Evolutionary conservation across 2,888 invertebrate genomes (phyloP).

Genomic region (Synergus itoensis): DNA sequence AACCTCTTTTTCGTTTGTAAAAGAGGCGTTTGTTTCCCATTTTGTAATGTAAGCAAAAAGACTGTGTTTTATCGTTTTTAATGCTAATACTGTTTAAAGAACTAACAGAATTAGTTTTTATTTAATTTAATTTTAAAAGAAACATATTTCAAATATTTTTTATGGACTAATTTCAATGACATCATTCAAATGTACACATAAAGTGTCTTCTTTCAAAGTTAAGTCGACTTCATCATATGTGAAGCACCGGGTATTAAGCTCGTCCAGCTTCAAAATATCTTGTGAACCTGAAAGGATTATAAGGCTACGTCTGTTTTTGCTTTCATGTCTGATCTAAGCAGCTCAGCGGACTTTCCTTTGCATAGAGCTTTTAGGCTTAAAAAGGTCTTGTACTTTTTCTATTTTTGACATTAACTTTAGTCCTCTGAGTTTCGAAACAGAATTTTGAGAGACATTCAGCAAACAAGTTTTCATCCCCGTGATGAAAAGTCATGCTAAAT

Average conservation of each 20-base stretch:
- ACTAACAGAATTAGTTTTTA: too few species aligned
- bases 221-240: conserved; percentile 1
- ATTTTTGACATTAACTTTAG: conserved; percentile 18
- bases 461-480: background rate
- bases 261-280: conserved; percentile 1
- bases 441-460: background rate
- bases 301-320: conserved; percentile 21
- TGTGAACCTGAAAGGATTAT: conserved; percentile 18
- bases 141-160: background rate
- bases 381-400: conserved; percentile 16
- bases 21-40: conserved; percentile 32
- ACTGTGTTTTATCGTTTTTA: background rate
- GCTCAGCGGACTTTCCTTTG: conserved; percentile 18
- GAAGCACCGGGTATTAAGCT: background rate
- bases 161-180: background rate
- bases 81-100: too few species aligned
- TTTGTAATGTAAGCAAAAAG: conserved; percentile 44
- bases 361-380: conserved; percentile 29
- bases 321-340: conserved; percentile 16
- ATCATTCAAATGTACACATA: background rate
- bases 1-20: conserved; percentile 45
- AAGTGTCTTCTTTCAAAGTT: background rate
- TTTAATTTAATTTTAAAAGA: background rate
- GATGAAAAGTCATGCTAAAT: background rate
- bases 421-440: background rate